Conservation (phyloP, 1,140 invertebrate species). For the Meteorus sp. region DNA sequence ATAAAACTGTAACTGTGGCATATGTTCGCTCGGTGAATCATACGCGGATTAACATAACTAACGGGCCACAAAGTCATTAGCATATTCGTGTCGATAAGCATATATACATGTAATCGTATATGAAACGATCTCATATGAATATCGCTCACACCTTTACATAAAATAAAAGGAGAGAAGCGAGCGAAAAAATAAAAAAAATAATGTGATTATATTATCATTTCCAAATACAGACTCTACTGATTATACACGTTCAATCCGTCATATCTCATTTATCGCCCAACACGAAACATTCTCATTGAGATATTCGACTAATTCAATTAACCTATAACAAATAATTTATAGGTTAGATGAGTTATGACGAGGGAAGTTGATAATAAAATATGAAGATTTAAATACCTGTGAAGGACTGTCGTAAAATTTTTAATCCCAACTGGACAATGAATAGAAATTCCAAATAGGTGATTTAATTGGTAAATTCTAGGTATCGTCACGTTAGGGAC, state of each 20-base stretch:
- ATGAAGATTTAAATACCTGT: too few species aligned
- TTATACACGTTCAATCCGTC: too few species aligned
- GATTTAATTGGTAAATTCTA: constrained; percentile 55
- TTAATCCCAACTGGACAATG: constrained; percentile 1
- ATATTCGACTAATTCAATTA: too few species aligned
- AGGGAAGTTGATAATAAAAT: too few species aligned
- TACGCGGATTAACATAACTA: constrained; percentile 53
- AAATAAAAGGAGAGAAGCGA: too few species aligned
- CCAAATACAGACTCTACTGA: too few species aligned
- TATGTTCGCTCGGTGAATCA: constrained; percentile 56
- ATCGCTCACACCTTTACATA: constrained; percentile 18
- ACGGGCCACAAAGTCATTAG: constrained; percentile 46
- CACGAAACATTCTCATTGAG: too few species aligned
- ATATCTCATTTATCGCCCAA: too few species aligned
- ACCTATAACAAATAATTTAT: too few species aligned
- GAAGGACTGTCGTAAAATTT: not conserved
- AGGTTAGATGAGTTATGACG: too few species aligned
- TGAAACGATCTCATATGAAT: constrained; percentile 37
- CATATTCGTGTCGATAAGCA: constrained; percentile 46
- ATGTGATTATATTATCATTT: too few species aligned
- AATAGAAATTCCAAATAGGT: constrained; percentile 24
- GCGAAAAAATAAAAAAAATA: too few species aligned
- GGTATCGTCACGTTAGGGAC: constrained; percentile 51
- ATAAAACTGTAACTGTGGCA: constrained; percentile 31
- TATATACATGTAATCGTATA: constrained; percentile 13